Evolutionary conservation across 2,113 vertebrate genomes (phyloP).

Genomic region (Entelurus aequoreus): DNA sequence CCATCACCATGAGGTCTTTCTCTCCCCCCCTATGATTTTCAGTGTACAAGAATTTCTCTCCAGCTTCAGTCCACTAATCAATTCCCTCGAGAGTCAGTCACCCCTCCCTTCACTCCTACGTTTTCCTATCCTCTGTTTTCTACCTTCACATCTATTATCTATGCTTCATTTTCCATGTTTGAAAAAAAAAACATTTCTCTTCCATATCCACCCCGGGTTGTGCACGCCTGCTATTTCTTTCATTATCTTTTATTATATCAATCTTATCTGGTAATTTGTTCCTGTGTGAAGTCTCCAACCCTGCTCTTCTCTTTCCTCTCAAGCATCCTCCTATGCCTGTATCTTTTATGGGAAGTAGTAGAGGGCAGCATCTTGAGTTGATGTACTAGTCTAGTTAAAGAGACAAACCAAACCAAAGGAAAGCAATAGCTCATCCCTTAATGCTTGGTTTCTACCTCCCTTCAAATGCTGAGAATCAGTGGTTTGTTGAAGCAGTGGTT

Average conservation of each 20-base stretch:
- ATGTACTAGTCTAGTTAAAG: conserved; percentile 51
- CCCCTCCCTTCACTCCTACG: conserved; percentile 11
- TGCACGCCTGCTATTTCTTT: conserved; percentile 26
- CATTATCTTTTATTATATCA: conserved; percentile 52
- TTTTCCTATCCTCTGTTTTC: conserved; percentile 3
- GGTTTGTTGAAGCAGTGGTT: no score
- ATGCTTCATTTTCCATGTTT: conserved; percentile 27
- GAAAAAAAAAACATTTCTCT: conserved; percentile 10
- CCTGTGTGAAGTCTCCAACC: conserved; percentile 38
- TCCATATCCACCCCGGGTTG: conserved; percentile 16
- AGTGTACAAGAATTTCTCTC: conserved; percentile 44
- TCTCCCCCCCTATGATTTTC: conserved; percentile 17
- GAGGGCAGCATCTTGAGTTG: conserved; percentile 53
- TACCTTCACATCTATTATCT: conserved; percentile 19
- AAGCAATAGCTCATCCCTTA: not conserved
- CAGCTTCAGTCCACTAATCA: conserved; percentile 52
- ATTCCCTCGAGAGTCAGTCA: conserved; percentile 49
- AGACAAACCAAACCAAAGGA: not conserved
- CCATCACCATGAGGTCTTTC: not conserved
- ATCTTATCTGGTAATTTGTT: conserved; percentile 44
- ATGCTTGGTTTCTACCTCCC: not conserved
- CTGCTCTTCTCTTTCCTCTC: conserved; percentile 20
- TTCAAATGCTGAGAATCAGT: not conserved
- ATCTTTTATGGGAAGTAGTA: conserved; percentile 51
- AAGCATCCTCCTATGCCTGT: conserved; percentile 12